These are phyloP conservation scores for Anguilla japonica DNA, from an alignment of 2,113 vertebrate species.

Conservation along the genomic window DNA sequence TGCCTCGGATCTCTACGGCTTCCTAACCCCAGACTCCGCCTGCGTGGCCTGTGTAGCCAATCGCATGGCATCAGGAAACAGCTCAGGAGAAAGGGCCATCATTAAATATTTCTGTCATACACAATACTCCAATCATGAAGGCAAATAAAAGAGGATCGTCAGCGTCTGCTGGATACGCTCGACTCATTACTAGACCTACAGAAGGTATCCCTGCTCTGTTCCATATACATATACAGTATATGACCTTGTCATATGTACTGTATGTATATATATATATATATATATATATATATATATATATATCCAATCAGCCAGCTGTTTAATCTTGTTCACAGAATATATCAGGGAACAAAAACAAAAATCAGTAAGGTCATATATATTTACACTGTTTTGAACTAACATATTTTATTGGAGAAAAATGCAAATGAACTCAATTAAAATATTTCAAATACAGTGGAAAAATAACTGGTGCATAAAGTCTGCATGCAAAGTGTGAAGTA, in stretches of 20 bases:
- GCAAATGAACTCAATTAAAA: too few species aligned
- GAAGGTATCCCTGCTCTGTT: background rate
- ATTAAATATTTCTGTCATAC: conserved; percentile 42
- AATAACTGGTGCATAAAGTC: background rate
- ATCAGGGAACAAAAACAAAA: background rate
- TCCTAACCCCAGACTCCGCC: conserved; percentile 42
- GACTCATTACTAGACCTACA: conserved; percentile 27
- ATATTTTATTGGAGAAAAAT: background rate
- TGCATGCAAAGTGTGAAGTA: background rate
- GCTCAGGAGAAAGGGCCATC: conserved; percentile 37
- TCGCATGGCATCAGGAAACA: conserved; percentile 23
- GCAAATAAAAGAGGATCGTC: conserved; percentile 35
- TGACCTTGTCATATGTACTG: too few species aligned
- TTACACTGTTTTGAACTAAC: background rate
- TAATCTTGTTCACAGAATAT: background rate
- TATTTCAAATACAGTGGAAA: background rate
- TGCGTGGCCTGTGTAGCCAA: conserved; percentile 25
- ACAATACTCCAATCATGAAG: conserved; percentile 10
- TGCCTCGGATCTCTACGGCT: background rate
- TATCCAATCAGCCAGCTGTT: background rate
- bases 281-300: too few species aligned
- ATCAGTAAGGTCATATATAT: too few species aligned
- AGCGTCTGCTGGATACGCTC: conserved; percentile 22
- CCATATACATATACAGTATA: background rate
- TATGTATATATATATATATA: too few species aligned